Conservation (phyloP, 2,888 invertebrate genomes). For the Ceriagrion tenellum region DNA sequence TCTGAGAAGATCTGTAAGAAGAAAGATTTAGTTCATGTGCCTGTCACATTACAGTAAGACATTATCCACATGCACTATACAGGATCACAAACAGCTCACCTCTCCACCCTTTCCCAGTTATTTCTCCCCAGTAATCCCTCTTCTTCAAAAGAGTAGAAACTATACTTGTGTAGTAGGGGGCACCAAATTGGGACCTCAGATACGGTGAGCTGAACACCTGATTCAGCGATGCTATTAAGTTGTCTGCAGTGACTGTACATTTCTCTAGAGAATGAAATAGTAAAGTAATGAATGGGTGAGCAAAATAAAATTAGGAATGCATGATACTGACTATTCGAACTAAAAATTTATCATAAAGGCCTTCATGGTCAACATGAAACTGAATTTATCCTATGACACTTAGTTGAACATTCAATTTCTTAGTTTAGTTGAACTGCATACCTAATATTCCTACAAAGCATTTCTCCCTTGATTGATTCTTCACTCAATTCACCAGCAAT, state of each 20-base stretch:
- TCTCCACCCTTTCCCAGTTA: conserved; percentile 81
- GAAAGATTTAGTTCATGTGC: not conserved
- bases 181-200: not conserved
- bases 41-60: not conserved
- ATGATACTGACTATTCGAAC: too few relatives aligned
- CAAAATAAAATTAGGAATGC: not conserved
- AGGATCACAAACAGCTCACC: conserved; percentile 76
- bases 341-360: too few relatives aligned
- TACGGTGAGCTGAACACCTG: not conserved
- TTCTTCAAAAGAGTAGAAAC: not conserved
- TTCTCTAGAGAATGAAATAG: not conserved
- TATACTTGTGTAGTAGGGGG: not conserved
- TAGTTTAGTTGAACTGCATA: too few relatives aligned
- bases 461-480: too few relatives aligned
- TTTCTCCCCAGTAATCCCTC: conserved; percentile 79
- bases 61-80: not conserved
- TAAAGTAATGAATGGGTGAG: not conserved
- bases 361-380: too few relatives aligned
- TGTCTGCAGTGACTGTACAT: not conserved
- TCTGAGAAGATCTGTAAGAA: not conserved
- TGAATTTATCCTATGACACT: too few relatives aligned
- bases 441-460: too few relatives aligned
- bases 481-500: too few relatives aligned
- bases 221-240: not conserved
- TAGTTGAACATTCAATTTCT: too few relatives aligned